A percentile compares a stretch with the other conserved stretches of the same genome.
Conservation (phyloP, 1,140 invertebrate genomes). For the Drosophila rhopaloa region DNA sequence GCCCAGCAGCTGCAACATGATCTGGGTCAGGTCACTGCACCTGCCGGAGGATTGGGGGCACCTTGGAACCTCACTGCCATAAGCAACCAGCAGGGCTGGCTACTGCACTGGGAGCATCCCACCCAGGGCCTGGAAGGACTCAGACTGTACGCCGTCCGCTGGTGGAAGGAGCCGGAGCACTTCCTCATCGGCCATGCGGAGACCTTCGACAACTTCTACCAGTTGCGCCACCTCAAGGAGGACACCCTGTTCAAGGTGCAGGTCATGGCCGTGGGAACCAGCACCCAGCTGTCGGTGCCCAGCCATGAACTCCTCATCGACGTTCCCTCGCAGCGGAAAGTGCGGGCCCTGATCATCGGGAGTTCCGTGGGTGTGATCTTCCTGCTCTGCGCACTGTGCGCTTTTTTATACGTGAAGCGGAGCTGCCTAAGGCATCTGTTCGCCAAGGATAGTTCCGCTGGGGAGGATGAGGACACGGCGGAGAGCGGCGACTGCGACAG, state of each 20-base stretch:
- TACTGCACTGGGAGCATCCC: constrained; percentile 91
- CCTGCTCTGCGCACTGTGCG: constrained; percentile 85
- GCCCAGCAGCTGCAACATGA: constrained; percentile 56
- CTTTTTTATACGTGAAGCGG: constrained; percentile 87
- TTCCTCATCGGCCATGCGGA: constrained; percentile 87
- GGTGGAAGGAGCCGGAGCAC: constrained; percentile 87
- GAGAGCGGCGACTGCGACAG: constrained; percentile 74
- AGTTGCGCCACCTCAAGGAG: constrained; percentile 88
- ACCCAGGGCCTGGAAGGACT: constrained; percentile 86
- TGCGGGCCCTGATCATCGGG: constrained; percentile 88
- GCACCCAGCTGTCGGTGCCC: constrained; percentile 86
- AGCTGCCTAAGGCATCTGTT: constrained; percentile 77
- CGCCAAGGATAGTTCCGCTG: constrained; percentile 43
- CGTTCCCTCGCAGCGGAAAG: constrained; percentile 87
- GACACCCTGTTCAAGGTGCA: constrained; percentile 88
- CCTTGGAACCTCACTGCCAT: constrained; percentile 89
- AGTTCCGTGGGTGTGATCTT: constrained; percentile 87
- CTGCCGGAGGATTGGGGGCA: constrained; percentile 85
- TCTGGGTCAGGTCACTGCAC: constrained; percentile 30
- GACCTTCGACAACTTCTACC: constrained; percentile 87
- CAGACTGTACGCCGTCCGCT: constrained; percentile 87
- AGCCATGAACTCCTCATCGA: constrained; percentile 86
- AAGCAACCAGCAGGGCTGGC: constrained; percentile 86
- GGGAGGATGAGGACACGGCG: constrained; percentile 60
- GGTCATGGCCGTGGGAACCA: constrained; percentile 87